Evolutionary conservation across 2,888 invertebrate species (phyloP), one percentile per base, ranked within the genome.

Genomic region (Ditula angustiorana): DNA sequence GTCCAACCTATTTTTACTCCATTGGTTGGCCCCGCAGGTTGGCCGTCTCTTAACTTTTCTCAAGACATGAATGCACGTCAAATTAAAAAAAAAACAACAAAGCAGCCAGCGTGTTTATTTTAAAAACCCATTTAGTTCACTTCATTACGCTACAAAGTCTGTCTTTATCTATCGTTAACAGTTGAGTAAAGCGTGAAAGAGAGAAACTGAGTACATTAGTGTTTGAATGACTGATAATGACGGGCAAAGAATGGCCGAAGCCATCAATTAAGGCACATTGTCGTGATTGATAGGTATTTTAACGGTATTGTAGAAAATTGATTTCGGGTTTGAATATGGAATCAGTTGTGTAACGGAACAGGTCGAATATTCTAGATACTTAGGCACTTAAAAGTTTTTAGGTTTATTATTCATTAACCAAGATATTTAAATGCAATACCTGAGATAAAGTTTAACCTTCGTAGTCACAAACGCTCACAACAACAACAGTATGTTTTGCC

Each of bases 221-320:
- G 53, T 53, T 35, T 35, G 35, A 53, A 53, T 35, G 35, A 35
- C 35, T 19, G 33, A 13, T 53, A 53, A 35, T 53, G 52, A 52
- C 52, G n/a, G 52, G 21, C 46, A 23, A 46, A 33, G n/a, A 52
- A 33, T 30, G 33, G 33, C 11, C 35, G 35, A 7, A 11, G 53
- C 53, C 33, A 35, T 35, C 53, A 35, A 53, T 53, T 53, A 53
- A 53, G 23, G n/a, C 26, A 10, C 53, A 35, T 33, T 33, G 33
- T 53, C 4, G 23, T 53, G 53, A 53, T 53, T 53, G 52, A 53
- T 53, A 35, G 53, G 35, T 35, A 35, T 35, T 53, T 35, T 53
- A 53, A 53, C 33, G 35, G 53, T 53, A 35, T 30, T 23, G 13
- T 53, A 23, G 53, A 23, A 53, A 53, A 53, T 35, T 33, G n/a